Evolutionary conservation across 2,888 invertebrate species (phyloP).

Genomic region (Caenorhabditis virilis): DNA sequence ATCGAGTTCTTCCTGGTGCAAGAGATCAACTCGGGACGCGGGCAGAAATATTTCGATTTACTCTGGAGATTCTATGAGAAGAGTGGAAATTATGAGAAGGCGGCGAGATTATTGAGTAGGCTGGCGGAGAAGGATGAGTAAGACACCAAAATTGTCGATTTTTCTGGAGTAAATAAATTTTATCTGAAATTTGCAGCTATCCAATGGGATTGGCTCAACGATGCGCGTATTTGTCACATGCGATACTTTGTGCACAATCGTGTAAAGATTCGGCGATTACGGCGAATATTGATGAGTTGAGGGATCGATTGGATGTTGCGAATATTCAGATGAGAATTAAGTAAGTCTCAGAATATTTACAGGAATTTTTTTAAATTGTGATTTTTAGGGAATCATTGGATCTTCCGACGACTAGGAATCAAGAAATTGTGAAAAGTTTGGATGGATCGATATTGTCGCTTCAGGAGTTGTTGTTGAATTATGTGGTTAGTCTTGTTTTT

Average conservation of each 20-base stretch:
- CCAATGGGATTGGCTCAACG: slow-evolving; percentile 81
- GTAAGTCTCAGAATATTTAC: slow-evolving; percentile 19
- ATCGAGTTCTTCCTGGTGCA: slow-evolving; percentile 79
- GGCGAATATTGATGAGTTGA: slow-evolving; percentile 83
- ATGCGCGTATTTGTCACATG: slow-evolving; percentile 87
- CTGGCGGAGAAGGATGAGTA: slow-evolving; percentile 77
- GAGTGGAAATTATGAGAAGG: slow-evolving; percentile 83
- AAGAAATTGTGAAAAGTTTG: slow-evolving; percentile 27
- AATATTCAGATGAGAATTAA: slow-evolving; percentile 74
- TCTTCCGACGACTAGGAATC: slow-evolving; percentile 1
- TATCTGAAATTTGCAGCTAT: too few relatives aligned
- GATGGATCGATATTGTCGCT: slow-evolving; percentile 40
- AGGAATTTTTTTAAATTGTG: not conserved
- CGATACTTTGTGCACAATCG: slow-evolving; percentile 92
- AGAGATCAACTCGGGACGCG: slow-evolving; percentile 59
- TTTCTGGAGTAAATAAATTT: slow-evolving; percentile 49
- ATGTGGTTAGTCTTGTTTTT: slow-evolving; percentile 15
- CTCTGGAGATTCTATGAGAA: slow-evolving; percentile 91
- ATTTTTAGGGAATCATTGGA: slow-evolving; percentile 22
- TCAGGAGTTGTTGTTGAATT: slow-evolving; percentile 38
- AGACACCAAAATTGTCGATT: too few relatives aligned
- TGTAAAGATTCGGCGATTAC: slow-evolving; percentile 72
- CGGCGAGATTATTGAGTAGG: slow-evolving; percentile 86
- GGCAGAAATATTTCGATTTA: slow-evolving; percentile 75
- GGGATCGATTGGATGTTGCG: slow-evolving; percentile 90